Percentiles rank a stretch among this genome's conserved stretches.
phyloP scores from a whole-genome alignment of 2,888 invertebrate species.

The Entomobrya proxima region DNA sequence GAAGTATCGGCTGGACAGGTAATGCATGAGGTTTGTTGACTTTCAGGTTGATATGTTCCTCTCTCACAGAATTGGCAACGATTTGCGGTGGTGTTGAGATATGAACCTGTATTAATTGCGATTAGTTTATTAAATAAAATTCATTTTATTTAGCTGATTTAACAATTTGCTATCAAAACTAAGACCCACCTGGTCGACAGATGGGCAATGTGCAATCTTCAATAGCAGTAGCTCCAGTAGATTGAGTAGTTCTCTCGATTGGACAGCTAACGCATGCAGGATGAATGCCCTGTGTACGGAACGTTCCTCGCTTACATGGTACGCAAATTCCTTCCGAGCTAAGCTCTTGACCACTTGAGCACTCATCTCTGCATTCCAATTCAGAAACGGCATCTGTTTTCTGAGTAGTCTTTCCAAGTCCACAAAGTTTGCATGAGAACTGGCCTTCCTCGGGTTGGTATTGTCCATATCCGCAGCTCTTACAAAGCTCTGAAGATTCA shows the following conservation, averaged over 20 bases:
- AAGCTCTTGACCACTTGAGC: conserved; percentile 89
- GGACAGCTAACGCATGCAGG: conserved; percentile 93
- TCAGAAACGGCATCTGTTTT: conserved; percentile 91
- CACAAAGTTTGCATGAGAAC: conserved; percentile 91
- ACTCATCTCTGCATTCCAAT: conserved; percentile 91
- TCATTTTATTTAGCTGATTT: neutral
- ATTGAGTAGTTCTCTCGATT: conserved; percentile 91
- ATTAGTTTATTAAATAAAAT: too few species aligned
- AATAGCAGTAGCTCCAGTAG: conserved; percentile 87
- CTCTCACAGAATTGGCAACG: conserved; percentile 91
- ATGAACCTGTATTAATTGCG: conserved; percentile 85
- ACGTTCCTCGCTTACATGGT: conserved; percentile 92
- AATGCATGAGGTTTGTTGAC: conserved; percentile 90
- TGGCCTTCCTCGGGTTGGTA: conserved; percentile 94
- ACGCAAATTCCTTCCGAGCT: conserved; percentile 93
- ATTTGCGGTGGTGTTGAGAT: conserved; percentile 90
- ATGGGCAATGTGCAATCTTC: conserved; percentile 96
- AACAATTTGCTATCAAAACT: neutral
- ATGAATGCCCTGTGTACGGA: conserved; percentile 90
- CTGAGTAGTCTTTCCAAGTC: conserved; percentile 93
- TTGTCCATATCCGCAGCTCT: conserved; percentile 95
- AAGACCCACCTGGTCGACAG: conserved; percentile 83
- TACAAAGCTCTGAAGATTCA: conserved; percentile 90
- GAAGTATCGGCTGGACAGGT: conserved; percentile 94
- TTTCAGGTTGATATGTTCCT: conserved; percentile 92